phyloP scores from a whole-genome alignment of 2,113 vertebrate species.

The Muntiacus reevesi region DNA sequence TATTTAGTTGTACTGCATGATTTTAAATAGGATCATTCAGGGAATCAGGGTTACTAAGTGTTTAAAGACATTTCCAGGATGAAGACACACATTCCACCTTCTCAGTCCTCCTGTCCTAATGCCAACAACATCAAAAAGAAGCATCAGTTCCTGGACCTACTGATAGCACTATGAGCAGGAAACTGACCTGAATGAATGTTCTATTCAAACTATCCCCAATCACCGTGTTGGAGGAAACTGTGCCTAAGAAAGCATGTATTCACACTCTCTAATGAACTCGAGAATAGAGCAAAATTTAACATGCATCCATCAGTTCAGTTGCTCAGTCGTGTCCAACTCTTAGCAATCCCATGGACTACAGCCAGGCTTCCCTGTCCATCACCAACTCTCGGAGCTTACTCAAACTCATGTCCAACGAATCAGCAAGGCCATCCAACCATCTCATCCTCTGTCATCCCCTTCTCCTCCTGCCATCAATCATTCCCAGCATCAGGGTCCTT shows the following conservation, averaged over 20 bases:
- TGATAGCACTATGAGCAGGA: accelerated
- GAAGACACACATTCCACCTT: no score
- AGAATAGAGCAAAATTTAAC: not conserved
- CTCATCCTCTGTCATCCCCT: not conserved
- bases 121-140: not conserved
- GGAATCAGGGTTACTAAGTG: not conserved
- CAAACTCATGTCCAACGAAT: not conserved
- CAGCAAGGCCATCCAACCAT: not conserved
- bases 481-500: not conserved
- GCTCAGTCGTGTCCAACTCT: not conserved
- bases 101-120: accelerated
- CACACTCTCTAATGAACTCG: not conserved
- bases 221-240: not conserved
- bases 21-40: not conserved
- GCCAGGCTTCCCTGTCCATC: not conserved
- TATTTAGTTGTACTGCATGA: not conserved
- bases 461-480: not conserved
- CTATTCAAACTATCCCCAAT: not conserved
- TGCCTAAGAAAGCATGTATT: not conserved
- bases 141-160: not conserved
- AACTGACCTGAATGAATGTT: not conserved
- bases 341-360: not conserved
- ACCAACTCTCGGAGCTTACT: accelerated
- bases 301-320: not conserved
- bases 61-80: not conserved